phyloP scores from a whole-genome alignment of 2,797 vertebrate genomes.

The Syndactyla subalaris region DNA sequence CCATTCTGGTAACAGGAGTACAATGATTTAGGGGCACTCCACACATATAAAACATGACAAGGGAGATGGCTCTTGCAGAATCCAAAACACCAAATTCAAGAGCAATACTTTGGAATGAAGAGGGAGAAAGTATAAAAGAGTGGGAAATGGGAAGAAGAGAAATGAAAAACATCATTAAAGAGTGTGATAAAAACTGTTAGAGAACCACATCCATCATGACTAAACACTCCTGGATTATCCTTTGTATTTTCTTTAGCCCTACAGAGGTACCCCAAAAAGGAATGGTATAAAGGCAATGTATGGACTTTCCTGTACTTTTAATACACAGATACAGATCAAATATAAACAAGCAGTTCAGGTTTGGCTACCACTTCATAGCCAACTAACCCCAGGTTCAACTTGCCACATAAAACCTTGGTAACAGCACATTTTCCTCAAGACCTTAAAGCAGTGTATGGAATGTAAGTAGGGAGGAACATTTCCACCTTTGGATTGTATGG shows the following conservation, averaged over 20 bases:
- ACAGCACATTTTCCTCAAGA: not conserved
- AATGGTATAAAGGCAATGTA: not conserved
- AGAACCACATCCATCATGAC: not conserved
- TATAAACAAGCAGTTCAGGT: not conserved
- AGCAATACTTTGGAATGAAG: not conserved
- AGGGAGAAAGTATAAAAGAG: not conserved
- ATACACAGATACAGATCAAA: not conserved
- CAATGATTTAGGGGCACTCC: not conserved
- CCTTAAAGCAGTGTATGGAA: not conserved
- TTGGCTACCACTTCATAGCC: not conserved
- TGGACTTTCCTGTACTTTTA: not conserved
- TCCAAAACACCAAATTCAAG: not conserved
- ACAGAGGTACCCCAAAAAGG: not conserved
- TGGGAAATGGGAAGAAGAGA: not conserved
- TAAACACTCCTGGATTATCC: not conserved
- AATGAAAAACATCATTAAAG: not conserved
- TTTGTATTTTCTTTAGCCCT: not conserved
- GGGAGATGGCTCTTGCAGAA: not conserved
- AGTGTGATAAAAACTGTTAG: not conserved
- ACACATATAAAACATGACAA: not conserved
- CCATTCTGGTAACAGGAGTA: not conserved
- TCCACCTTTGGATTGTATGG: not conserved
- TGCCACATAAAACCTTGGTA: not conserved
- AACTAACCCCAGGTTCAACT: not conserved
- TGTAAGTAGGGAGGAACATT: not conserved